Conservation (phyloP, 2,113 vertebrate genomes). For the Hippocampus barbouri region DNA sequence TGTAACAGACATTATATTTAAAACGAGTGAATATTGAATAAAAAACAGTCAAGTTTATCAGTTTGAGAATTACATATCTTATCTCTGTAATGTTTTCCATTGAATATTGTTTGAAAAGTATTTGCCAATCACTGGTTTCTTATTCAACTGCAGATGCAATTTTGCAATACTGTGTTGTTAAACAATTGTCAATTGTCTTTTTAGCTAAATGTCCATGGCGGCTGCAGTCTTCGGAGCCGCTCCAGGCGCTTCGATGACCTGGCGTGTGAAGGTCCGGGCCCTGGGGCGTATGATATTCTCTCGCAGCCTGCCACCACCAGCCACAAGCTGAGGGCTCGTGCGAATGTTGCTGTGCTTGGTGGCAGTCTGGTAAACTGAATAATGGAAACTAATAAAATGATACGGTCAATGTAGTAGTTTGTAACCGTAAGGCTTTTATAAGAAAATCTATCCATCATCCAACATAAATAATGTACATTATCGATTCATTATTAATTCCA, state of each 20-base stretch:
- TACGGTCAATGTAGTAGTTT: background rate
- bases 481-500: too few species aligned
- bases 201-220: conserved; percentile 66
- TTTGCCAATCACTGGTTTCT: background rate
- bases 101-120: too few species aligned
- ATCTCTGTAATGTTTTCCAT: too few species aligned
- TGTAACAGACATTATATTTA: too few species aligned
- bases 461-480: too few species aligned
- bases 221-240: conserved; percentile 73
- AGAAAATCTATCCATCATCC: too few species aligned
- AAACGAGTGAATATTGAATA: too few species aligned
- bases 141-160: background rate
- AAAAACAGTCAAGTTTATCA: too few species aligned
- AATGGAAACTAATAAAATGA: background rate
- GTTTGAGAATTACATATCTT: too few species aligned
- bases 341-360: conserved; percentile 16
- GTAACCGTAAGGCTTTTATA: background rate
- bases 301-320: conserved; percentile 15
- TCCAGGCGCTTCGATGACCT: conserved; percentile 72
- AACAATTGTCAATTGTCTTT: background rate
- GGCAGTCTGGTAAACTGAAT: conserved; percentile 37
- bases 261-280: conserved; percentile 68
- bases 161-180: background rate
- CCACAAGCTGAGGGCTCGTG: background rate
- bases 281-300: conserved; percentile 67